Evolutionary conservation across 2,797 vertebrate genomes (phyloP).

Genomic region (Limosa lapponica): DNA sequence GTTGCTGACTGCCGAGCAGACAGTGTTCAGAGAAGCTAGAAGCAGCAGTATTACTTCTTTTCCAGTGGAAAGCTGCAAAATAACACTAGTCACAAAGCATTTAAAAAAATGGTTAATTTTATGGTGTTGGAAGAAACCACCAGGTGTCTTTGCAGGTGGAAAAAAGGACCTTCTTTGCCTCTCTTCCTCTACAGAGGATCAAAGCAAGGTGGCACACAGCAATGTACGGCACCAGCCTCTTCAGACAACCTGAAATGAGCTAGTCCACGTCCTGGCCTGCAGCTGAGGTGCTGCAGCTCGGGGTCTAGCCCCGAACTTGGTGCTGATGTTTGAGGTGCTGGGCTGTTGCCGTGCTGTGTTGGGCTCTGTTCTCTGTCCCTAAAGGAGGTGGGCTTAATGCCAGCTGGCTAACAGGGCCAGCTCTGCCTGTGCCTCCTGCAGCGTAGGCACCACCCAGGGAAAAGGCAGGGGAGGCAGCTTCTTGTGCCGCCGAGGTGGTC

Average conservation of each 20-base stretch:
- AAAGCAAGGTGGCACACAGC: not conserved
- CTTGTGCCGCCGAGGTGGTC: not conserved
- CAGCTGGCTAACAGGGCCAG: not conserved
- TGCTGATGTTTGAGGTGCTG: constrained; percentile 24
- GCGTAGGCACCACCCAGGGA: not conserved
- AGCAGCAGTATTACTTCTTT: constrained; percentile 42
- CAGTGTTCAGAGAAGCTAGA: constrained; percentile 3
- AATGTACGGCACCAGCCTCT: not conserved
- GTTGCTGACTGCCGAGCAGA: not conserved
- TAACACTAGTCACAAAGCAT: constrained; percentile 69
- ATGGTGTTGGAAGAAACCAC: not conserved
- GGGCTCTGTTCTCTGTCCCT: not conserved
- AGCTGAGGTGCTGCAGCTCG: not conserved
- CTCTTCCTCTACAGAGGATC: not conserved
- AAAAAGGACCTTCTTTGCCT: not conserved
- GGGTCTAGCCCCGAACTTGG: not conserved
- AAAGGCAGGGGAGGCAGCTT: not conserved
- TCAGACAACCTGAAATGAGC: not conserved
- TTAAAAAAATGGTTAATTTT: constrained; percentile 46
- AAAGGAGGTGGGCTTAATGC: rapidly evolving
- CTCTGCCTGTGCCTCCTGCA: not conserved
- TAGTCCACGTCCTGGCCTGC: not conserved
- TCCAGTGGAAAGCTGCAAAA: constrained; percentile 27
- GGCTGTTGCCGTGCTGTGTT: not conserved
- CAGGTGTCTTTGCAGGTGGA: not conserved